Evolutionary conservation across 2,113 vertebrate genomes (phyloP), one percentile per base, ranked within the genome.

Genomic region (Nanorana parkeri): DNA sequence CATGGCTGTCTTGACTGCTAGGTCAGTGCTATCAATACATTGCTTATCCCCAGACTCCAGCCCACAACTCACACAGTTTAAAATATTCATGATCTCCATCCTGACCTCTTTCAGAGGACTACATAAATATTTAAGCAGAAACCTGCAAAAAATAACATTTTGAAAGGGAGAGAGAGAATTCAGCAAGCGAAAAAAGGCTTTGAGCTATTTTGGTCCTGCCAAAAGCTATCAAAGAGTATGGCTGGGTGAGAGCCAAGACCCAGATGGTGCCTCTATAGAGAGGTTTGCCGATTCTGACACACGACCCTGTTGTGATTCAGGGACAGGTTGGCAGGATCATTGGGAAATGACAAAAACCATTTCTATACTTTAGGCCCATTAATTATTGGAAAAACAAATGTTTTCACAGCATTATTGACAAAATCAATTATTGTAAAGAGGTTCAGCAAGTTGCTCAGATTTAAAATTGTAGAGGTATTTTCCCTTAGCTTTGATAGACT

Each of bases 61-160:
- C 79, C 79, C 67, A 73, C 79, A 71, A 71, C 68, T 71, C 78
- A 80, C 55, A 71, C 21, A 16, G 36, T 61, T 47, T 82, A 75
- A 82, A 82, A 82, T 82, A 82, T 82, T 82, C 71, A 82, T 76
- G 47, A 67, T 76, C 23, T 76, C 36, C 64, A 67, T 68, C 63
- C 64, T 75, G 80, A 82, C 80, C 80, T 76, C 80, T 76, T 82
- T 76, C 80, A 82, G 80, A 55, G 71, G 80, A 82, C 68, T 71
- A 60, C 26, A 82, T 82, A 67, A 82, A 82, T 82, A 82, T 82
- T 82, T 82, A 58, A 82, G 28, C 17, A 76, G 80, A 76, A 68
- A 68, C 64, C 71, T 82, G 54, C 29, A 82, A 82, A 75, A 75
- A 75, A 82, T 51, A 81, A 74, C 63, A 76, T 80, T 75, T 67